These are phyloP conservation scores for Kryptolebias marmoratus DNA, from an alignment of 2,113 vertebrate species.

Conservation along the genomic window DNA sequence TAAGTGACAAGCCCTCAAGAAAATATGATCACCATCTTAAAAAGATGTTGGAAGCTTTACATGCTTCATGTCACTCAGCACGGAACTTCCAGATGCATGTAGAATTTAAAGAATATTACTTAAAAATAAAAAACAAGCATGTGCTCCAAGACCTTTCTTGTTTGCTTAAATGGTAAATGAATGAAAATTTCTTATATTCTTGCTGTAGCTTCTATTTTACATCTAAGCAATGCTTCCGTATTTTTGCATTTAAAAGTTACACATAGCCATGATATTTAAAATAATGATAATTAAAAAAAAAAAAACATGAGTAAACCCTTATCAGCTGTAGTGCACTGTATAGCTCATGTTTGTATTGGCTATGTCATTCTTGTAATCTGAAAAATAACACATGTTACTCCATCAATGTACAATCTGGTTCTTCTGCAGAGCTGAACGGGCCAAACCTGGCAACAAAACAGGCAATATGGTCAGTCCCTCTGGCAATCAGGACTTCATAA, in stretches of 20 bases:
- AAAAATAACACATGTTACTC: slow-evolving; percentile 13
- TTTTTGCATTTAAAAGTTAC: background rate
- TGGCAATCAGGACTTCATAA: slow-evolving; percentile 28
- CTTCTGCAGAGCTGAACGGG: slow-evolving; percentile 14
- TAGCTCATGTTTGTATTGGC: background rate
- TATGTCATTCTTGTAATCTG: slow-evolving; percentile 8
- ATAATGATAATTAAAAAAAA: background rate
- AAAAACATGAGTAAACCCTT: background rate
- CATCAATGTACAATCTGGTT: slow-evolving; percentile 26
- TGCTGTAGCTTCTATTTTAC: background rate
- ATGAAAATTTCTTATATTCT: background rate
- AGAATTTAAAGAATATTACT: background rate
- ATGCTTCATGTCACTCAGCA: slow-evolving; percentile 19
- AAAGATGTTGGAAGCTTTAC: slow-evolving; percentile 12
- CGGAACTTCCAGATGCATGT: slow-evolving; percentile 12
- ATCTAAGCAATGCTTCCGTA: background rate
- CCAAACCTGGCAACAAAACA: slow-evolving; percentile 32
- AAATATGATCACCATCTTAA: slow-evolving; percentile 17
- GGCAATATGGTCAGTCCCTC: slow-evolving; percentile 30
- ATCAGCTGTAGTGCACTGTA: background rate
- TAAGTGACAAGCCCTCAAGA: slow-evolving; percentile 29
- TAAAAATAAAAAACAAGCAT: background rate
- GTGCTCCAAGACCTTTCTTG: background rate
- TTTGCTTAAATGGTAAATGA: background rate
- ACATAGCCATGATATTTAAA: background rate